A percentile compares a stretch with the other conserved stretches of the same genome.
These are phyloP conservation scores for Gallirallus australis DNA, from an alignment of 2,797 vertebrate genomes.

Conservation along the genomic window DNA sequence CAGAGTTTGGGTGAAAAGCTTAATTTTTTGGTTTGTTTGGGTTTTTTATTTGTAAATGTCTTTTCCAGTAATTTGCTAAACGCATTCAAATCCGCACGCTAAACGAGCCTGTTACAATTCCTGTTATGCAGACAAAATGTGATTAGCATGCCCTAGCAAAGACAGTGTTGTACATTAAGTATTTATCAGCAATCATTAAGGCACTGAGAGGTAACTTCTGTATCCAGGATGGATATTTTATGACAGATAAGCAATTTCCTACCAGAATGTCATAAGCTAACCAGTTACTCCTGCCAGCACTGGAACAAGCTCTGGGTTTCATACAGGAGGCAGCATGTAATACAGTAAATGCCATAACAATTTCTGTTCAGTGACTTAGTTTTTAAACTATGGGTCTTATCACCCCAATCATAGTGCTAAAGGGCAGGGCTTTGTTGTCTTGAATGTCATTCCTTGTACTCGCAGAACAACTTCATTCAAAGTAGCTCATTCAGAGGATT, in stretches of 20 bases:
- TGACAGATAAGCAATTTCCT: background rate
- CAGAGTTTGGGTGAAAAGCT: background rate
- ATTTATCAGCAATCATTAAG: background rate
- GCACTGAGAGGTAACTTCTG: background rate
- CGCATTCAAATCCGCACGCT: background rate
- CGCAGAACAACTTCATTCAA: background rate
- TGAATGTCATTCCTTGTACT: background rate
- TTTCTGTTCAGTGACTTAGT: background rate
- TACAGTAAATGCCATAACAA: background rate
- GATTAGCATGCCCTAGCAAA: background rate
- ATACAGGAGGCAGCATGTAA: background rate
- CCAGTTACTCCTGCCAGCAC: constrained; percentile 13
- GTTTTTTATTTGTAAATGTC: background rate
- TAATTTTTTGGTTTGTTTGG: background rate
- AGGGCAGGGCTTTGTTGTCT: background rate
- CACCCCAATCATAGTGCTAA: background rate
- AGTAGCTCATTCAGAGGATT: background rate
- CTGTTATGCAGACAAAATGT: background rate
- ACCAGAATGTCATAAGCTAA: constrained; percentile 62
- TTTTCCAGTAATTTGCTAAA: constrained; percentile 21
- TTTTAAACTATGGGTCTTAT: background rate
- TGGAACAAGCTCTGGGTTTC: background rate
- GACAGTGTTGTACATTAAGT: background rate
- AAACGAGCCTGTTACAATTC: background rate
- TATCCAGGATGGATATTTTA: background rate